Conservation (phyloP, 2,797 vertebrate species). For the Holocentrus rufus region DNA sequence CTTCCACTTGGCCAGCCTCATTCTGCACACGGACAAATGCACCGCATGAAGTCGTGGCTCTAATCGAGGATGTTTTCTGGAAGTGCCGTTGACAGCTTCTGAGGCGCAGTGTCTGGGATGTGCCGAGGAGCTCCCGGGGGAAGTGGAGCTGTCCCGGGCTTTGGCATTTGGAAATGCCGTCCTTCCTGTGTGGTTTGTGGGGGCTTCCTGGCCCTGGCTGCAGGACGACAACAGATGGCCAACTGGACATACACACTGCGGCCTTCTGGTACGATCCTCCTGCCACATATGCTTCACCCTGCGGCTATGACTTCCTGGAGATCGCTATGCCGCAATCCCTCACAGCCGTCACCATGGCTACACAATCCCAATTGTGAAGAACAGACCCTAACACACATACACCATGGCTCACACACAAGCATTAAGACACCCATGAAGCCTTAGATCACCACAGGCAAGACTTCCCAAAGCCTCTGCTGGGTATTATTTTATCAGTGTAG, state of each 20-base stretch:
- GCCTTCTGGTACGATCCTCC: conserved; percentile 82
- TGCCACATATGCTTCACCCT: conserved; percentile 83
- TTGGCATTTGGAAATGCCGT: conserved; percentile 71
- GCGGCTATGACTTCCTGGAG: conserved; percentile 80
- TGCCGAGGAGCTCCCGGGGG: conserved; percentile 53
- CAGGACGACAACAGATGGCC: conserved; percentile 79
- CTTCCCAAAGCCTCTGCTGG: conserved; percentile 41
- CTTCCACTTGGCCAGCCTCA: conserved; percentile 63
- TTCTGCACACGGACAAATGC: conserved; percentile 66
- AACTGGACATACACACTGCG: conserved; percentile 79
- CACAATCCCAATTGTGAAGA: conserved; percentile 58
- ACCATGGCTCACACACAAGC: conserved; percentile 23
- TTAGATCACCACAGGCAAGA: conserved; percentile 38
- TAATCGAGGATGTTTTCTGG: conserved; percentile 62
- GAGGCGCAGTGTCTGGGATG: conserved; percentile 61
- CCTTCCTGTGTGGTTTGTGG: conserved; percentile 67
- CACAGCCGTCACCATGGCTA: conserved; percentile 74
- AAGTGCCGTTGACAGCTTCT: conserved; percentile 53
- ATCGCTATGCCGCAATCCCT: conserved; percentile 75
- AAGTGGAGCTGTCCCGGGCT: conserved; percentile 48
- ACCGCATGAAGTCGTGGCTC: conserved; percentile 53
- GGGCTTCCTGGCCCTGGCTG: conserved; percentile 71
- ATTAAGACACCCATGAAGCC: conserved; percentile 33
- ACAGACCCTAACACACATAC: conserved; percentile 27
- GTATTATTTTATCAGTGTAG: conserved; percentile 49